Base-by-base conservation (phyloP, 2,888 invertebrate species). In the Dryobota labecula region DNA sequence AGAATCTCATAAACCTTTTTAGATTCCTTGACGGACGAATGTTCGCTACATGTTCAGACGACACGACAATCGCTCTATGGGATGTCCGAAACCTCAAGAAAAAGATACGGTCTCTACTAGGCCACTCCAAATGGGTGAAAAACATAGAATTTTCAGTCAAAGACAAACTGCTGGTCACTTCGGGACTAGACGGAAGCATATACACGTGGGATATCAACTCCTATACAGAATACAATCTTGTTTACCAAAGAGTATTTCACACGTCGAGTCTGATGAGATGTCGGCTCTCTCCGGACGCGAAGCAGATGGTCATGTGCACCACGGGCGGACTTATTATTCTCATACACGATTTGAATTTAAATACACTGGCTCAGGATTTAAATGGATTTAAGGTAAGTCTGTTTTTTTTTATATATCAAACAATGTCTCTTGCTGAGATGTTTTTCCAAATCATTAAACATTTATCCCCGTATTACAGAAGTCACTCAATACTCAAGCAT, bases 101-200 rank as follows among this genome's bases (percentile, higher is more conserved):
- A 70, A 97, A 97, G 88, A 97, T 98, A 72, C 97, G 98, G 73
- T 97, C 97, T 20, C 96, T 99, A 15, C 96, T 97, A 76, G 99
- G 99, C 0, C 99, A 99, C 92, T 97, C 98, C 0, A 99, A 98
- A 94, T 99, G 99, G 99, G 99, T 98, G 60, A 99, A 99, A 93
- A 99, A 99, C 92, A 98, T 99, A 82, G 99, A 99, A 91, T 99
- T 98, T 92, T 98, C 98, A 43, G 97, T 97, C 33, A 97, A 97
- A 88, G 98, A 98, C 89, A 98, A 98, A 79, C 96, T 98, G 13
- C 96, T 99, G 72, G 97, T 99, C 20, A 99, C 99, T 0, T 99
- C 99, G 1, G 99, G 98, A 0, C 98, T 99, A 90, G 99, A 99
- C 92, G 99, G 99, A 20, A 98, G 98, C 88, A 98, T 99, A 89